A percentile compares a stretch with the other conserved stretches of the same genome.
These are phyloP conservation scores for Toxonevra muliebris DNA, from an alignment of 2,888 invertebrate genomes.

Conservation along the genomic window DNA sequence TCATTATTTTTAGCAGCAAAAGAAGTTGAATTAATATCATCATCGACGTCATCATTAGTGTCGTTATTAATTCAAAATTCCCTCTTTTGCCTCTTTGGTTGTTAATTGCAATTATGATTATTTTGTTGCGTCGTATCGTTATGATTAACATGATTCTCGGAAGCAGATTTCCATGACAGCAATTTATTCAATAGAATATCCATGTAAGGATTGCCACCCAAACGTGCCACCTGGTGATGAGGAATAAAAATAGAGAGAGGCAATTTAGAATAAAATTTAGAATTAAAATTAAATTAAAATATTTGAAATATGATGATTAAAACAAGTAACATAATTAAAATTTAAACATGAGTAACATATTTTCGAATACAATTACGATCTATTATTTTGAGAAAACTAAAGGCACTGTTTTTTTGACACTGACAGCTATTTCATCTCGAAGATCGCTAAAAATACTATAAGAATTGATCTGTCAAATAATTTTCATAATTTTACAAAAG, in stretches of 20 bases:
- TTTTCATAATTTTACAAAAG: too few relatives aligned
- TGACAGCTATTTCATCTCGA: too few relatives aligned
- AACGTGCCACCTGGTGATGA: conserved; percentile 67
- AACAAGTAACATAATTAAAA: too few relatives aligned
- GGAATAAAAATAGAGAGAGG: not conserved
- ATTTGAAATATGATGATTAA: too few relatives aligned
- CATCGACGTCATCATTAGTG: conserved; percentile 32
- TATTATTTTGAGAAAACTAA: too few relatives aligned
- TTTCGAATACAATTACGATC: too few relatives aligned
- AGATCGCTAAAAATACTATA: too few relatives aligned
- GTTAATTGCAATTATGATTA: conserved; percentile 57
- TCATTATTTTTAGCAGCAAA: conserved; percentile 55
- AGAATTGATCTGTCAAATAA: too few relatives aligned
- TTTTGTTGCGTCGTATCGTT: conserved; percentile 43
- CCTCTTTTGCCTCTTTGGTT: conserved; percentile 63
- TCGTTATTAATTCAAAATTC: conserved; percentile 54
- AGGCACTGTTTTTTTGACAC: too few relatives aligned
- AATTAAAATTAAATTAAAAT: not conserved
- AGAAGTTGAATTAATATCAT: conserved; percentile 47
- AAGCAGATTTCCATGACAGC: conserved; percentile 69
- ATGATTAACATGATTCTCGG: conserved; percentile 51
- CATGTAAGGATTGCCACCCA: conserved; percentile 85
- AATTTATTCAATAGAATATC: conserved; percentile 79
- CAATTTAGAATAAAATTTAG: not conserved
- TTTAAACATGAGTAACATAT: too few relatives aligned